These are phyloP conservation scores for Diadophis punctatus DNA, from an alignment of 2,113 vertebrate genomes.

Conservation along the genomic window DNA sequence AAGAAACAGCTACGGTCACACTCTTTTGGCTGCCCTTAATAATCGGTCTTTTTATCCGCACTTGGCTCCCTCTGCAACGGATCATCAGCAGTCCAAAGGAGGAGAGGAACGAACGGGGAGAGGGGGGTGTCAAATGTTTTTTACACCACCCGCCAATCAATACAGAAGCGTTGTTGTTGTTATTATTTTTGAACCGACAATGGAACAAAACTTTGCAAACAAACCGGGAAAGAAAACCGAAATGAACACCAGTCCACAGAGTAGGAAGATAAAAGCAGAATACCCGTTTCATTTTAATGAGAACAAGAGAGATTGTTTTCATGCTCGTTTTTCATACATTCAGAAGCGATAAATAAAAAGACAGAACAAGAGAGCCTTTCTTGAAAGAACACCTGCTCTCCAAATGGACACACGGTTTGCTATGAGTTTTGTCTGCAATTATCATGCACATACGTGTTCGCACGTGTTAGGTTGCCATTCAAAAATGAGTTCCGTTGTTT, in stretches of 20 bases:
- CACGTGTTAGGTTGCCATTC: constrained; percentile 31
- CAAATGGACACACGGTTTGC: neutral
- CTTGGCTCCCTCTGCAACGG: neutral
- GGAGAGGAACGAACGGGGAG: neutral
- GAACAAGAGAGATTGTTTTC: neutral
- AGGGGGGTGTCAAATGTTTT: neutral
- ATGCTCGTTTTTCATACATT: neutral
- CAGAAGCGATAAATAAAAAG: constrained; percentile 41
- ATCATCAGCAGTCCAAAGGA: neutral
- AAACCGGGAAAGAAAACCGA: neutral
- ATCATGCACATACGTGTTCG: neutral
- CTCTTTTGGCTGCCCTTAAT: neutral
- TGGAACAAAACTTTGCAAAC: neutral
- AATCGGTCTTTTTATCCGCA: neutral
- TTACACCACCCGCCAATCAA: neutral
- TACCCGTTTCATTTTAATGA: constrained; percentile 4
- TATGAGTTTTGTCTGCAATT: neutral
- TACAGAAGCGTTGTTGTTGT: neutral
- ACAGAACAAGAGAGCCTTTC: constrained; percentile 44
- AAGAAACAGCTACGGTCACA: neutral
- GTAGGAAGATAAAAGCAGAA: neutral
- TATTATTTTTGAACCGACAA: neutral
- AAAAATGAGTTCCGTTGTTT: constrained; percentile 49
- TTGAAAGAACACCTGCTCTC: constrained; percentile 59
- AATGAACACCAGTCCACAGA: neutral